These are phyloP conservation scores for Cricetomys ansorgei DNA, from an alignment of 2,113 vertebrate species.

Conservation along the genomic window DNA sequence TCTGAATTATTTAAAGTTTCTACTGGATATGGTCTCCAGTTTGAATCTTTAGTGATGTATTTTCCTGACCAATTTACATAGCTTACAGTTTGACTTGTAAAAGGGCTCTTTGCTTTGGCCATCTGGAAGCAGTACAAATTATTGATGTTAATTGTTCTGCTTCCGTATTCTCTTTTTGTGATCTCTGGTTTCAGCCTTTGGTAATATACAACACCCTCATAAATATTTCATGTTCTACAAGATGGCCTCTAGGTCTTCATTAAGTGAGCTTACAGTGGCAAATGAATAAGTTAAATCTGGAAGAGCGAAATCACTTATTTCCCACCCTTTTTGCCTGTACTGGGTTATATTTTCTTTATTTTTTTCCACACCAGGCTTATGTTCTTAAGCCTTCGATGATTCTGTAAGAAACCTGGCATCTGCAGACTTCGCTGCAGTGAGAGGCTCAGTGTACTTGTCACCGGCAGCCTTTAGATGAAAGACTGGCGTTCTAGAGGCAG, in stretches of 20 bases:
- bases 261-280: constrained; percentile 38
- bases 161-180: constrained; percentile 55
- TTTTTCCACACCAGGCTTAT: constrained; percentile 33
- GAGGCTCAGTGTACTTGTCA: not conserved
- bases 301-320: constrained; percentile 40
- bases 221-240: constrained; percentile 59
- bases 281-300: not conserved
- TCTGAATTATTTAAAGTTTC: constrained; percentile 43
- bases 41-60: constrained; percentile 48
- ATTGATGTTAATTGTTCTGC: constrained; percentile 63
- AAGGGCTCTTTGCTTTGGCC: constrained; percentile 40
- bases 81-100: constrained; percentile 61
- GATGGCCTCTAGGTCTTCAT: constrained; percentile 59
- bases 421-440: not conserved
- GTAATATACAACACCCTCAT: constrained; percentile 56
- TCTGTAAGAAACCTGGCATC: not conserved
- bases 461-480: not conserved
- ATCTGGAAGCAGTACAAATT: constrained; percentile 62
- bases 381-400: not conserved
- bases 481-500: not conserved
- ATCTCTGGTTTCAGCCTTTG: constrained; percentile 61
- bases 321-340: not conserved
- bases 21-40: not conserved
- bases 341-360: constrained; percentile 11
- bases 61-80: constrained; percentile 52